Base-by-base conservation (phyloP, 2,888 invertebrate genomes). In the Lepeophtheirus nordmannii region DNA sequence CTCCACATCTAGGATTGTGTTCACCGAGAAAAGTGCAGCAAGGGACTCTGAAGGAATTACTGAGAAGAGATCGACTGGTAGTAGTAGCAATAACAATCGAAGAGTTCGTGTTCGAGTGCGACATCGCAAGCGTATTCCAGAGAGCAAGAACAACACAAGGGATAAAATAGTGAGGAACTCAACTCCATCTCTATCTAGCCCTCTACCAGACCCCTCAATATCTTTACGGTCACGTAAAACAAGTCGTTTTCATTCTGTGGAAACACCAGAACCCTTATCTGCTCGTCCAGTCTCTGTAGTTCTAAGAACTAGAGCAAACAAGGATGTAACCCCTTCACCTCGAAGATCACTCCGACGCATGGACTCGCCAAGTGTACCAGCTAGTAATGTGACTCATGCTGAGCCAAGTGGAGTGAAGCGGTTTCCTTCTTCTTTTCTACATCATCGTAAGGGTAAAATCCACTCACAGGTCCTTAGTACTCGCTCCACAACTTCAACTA, bases 91-190 rank as follows among this genome's bases (percentile, higher is more conserved):
- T 17, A 46, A 46, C 53, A 46, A 46, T 17, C 2, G 53, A n/a
- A 14, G 53, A 14, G 17, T 46, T 3, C 53, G 53, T 5, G 53
- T 46, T 8, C 53, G 53, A 14, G 53, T 46, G 14, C 2, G 53
- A 46, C 53, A 46, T 17, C 53, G 53, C 53, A 46, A 46, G 53
- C 53, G 53, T 46, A 46, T 46, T 17, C 53, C 53, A n/a, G 53
- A 46, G 2, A 17, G 53, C 14, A 46, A 8, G 53, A n/a, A 14
- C 14, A 17, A 14, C 17, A 17, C n/a, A 46, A 17, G 53, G 14
- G n/a, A 46, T 14, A 46, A 1, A 14, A 8, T n/a, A 3, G n/a
- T 46, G n/a, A 14, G 2, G 17, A n/a, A 2, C 53, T n/a, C 53
- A 17, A 46, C 53, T 5, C 53, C 17, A 3, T 5, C 53, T 8